Evolutionary conservation across 2,888 invertebrate species (phyloP), one percentile per base, ranked within the genome.

Genomic region (Octodonta nipae): DNA sequence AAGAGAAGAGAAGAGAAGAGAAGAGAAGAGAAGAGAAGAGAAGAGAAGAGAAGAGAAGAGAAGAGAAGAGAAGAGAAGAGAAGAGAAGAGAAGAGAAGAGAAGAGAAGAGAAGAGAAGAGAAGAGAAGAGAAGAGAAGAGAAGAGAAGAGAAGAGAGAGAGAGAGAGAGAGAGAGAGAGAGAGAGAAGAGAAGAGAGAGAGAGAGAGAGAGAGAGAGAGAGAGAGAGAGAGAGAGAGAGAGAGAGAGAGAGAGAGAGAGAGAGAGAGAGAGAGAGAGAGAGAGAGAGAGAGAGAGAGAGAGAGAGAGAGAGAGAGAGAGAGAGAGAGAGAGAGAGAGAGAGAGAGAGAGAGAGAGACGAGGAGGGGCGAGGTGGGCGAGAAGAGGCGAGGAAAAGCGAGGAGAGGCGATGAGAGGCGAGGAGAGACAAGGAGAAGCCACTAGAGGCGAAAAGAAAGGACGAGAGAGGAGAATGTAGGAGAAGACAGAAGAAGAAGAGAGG

Each of bases 291-390:
- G 25, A 12, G 25, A 12, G 25, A 12, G 25, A 12, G 25, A 12
- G 5, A 12, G 25, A 12, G 25, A 12, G 25, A 12, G 25, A 12
- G 25, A 12, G 25, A 12, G 25, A 12, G 25, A 12, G 25, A 12
- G 25, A n/a, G n/a, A 12, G 25, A 12, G 25, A 12, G n/a, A n/a
- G 25, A 12, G 25, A 12, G 25, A n/a, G 25, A 5, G 25, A 12
- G 25, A 5, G 5, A 5, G 25, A 12, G 5, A 5, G 25, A 12
- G 5, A n/a, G 25, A 12, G 10, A 12, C 10, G n/a, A 12, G 25
- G 25, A 12, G 25, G 25, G 25, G 25, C 10, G 10, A 12, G 25
- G 10, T n/a, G 25, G 25, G 25, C 10, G 25, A n/a, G 25, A 12
- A 12, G 25, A 12, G n/a, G 25, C 10, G 25, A n/a, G 25, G 25